These are phyloP conservation scores for Rhabditoides inermis DNA, from an alignment of 2,888 invertebrate genomes.

Conservation along the genomic window DNA sequence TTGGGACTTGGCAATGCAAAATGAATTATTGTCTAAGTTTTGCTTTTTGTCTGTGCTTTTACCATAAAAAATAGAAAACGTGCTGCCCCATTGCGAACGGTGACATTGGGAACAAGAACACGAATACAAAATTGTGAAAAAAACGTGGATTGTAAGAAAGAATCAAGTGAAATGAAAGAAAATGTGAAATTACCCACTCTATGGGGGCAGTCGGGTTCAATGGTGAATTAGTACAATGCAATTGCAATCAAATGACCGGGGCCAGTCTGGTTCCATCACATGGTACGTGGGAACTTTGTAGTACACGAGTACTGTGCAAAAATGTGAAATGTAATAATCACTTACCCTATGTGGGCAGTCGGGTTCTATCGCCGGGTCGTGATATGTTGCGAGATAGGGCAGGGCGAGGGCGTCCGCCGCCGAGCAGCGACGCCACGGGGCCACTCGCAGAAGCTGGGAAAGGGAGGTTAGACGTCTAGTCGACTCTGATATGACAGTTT, in stretches of 20 bases:
- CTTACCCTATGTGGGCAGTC: conserved; percentile 35
- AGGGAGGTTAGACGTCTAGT: too few species aligned
- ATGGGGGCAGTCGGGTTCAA: neutral
- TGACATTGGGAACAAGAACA: too few species aligned
- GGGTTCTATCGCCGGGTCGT: conserved; percentile 55
- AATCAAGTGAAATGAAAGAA: too few species aligned
- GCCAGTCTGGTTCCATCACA: too few species aligned
- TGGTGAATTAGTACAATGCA: neutral
- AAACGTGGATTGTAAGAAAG: too few species aligned
- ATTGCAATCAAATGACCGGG: too few species aligned
- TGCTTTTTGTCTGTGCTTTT: too few species aligned
- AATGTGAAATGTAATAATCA: neutral
- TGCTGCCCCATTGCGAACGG: too few species aligned
- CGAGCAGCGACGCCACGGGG: conserved; percentile 54
- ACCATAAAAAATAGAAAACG: too few species aligned
- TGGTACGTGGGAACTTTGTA: too few species aligned
- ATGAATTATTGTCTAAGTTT: neutral
- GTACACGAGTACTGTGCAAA: conserved; percentile 10
- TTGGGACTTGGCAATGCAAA: neutral
- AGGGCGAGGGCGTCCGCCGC: conserved; percentile 55
- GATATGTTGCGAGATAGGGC: conserved; percentile 55
- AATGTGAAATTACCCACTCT: neutral
- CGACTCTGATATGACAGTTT: too few species aligned
- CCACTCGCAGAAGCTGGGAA: conserved; percentile 52
- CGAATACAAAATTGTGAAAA: too few species aligned